Conservation (phyloP, 2,888 invertebrate species). For the Odontothrips loti region DNA sequence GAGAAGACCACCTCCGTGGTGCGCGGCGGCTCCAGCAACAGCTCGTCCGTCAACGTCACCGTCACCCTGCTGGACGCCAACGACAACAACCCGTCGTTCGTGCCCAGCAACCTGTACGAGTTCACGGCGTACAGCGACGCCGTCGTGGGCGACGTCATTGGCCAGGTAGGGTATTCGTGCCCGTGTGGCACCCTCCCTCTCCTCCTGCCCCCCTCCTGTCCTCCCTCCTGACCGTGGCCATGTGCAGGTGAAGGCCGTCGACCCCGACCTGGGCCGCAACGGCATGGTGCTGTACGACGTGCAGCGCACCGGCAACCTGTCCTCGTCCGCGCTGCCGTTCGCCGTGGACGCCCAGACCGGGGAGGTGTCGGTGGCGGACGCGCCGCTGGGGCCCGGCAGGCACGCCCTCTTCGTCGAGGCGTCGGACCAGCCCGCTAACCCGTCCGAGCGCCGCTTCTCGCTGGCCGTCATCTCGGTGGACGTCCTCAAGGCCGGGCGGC, state of each 20-base stretch:
- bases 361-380: conserved; percentile 59
- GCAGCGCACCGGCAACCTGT: conserved; percentile 63
- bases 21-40: conserved; percentile 43
- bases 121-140: conserved; percentile 64
- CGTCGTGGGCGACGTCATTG: conserved; percentile 65
- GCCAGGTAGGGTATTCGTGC: conserved; percentile 50
- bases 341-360: conserved; percentile 68
- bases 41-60: conserved; percentile 66
- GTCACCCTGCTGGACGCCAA: conserved; percentile 83
- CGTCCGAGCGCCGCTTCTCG: conserved; percentile 75
- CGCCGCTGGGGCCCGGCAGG: conserved; percentile 63
- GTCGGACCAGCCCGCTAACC: conserved; percentile 75
- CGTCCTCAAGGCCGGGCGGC: conserved; percentile 49
- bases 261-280: conserved; percentile 73
- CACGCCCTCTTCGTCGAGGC: conserved; percentile 81
- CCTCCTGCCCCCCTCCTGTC: not conserved
- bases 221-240: not conserved
- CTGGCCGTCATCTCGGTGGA: conserved; percentile 81
- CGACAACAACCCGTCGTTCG: conserved; percentile 84
- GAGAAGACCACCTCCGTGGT: conserved; percentile 70
- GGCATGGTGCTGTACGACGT: conserved; percentile 71
- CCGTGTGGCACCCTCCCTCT: no score
- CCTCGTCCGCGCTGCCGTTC: conserved; percentile 60
- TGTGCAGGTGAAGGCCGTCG: conserved; percentile 64
- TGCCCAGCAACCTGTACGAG: conserved; percentile 77